Percentiles rank a stretch among this genome's conserved stretches.
These are phyloP conservation scores for Sisyra terminalis DNA, from an alignment of 2,888 invertebrate genomes.

Conservation along the genomic window DNA sequence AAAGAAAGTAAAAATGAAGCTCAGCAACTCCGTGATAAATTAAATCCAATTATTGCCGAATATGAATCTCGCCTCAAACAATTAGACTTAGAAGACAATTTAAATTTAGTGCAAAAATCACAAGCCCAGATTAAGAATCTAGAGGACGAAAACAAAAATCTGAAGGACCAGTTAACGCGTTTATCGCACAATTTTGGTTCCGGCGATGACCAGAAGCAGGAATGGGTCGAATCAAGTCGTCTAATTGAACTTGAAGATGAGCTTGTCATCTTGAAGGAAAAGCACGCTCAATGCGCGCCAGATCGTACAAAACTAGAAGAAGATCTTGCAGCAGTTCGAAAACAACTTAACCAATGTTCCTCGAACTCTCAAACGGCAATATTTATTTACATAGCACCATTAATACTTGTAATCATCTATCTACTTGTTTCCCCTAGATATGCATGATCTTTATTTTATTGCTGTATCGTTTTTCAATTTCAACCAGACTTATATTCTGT, in stretches of 20 bases:
- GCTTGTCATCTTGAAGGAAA: slow-evolving; percentile 52
- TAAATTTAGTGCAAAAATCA: background rate
- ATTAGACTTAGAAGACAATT: too few species aligned
- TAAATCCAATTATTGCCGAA: too few species aligned
- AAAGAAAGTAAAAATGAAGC: slow-evolving; percentile 32
- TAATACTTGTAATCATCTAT: slow-evolving; percentile 39
- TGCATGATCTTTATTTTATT: slow-evolving; percentile 4
- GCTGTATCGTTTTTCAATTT: too few species aligned
- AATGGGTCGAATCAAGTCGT: background rate
- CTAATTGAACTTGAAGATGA: slow-evolving; percentile 49
- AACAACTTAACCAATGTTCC: slow-evolving; percentile 38
- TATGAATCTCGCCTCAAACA: too few species aligned
- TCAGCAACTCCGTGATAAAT: slow-evolving; percentile 28
- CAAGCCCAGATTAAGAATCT: background rate
- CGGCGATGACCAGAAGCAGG: slow-evolving; percentile 32
- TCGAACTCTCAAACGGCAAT: slow-evolving; percentile 40
- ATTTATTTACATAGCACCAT: slow-evolving; percentile 38
- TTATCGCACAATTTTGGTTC: slow-evolving; percentile 3
- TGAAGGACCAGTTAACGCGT: slow-evolving; percentile 4
- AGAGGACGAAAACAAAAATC: background rate
- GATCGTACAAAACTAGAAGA: slow-evolving; percentile 43
- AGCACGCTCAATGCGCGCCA: slow-evolving; percentile 45
- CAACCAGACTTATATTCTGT: too few species aligned
- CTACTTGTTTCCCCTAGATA: slow-evolving; percentile 33
- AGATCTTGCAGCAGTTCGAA: slow-evolving; percentile 39